Evolutionary conservation across 2,797 vertebrate species (phyloP), one percentile per base, ranked within the genome.

Genomic region (Cyclura pinguis): DNA sequence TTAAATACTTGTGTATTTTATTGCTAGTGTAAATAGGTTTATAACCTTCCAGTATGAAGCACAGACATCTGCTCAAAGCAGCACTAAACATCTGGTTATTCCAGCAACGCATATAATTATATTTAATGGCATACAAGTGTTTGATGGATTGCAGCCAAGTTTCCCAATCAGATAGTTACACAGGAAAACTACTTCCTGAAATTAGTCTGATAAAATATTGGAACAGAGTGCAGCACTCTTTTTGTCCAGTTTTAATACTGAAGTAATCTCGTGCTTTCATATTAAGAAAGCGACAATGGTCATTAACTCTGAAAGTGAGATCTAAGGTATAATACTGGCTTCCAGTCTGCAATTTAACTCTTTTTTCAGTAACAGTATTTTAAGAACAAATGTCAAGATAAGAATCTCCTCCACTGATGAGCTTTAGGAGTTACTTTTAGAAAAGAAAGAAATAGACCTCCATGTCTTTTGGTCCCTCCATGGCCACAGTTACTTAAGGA

Each of bases 41-140:
- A 94, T 94, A 97, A 96, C 95, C 95, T 97, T 97, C 95, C 94
- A 0, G n/a, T 94, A 95, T 92, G 94, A 95, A 95, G 93, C 93
- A 92, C 91, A 96, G 95, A 93, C 96, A 97, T 97, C 96, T 97
- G 96, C 91, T 98, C 96, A 93, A 89, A 80, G 95, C 95, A 93
- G 85, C 89, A 94, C 94, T 94, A 97, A 97, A 97, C 96, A 97
- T 97, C 96, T 97, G 96, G 94, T 96, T 97, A 97, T 96, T 96
- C 94, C 95, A 97, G 94, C 95, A 97, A 97, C 97, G 95, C 93
- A 95, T 93, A 95, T 96, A 95, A 96, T 97, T 96, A 96, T 94
- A 96, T 96, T 97, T 97, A 97, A 97, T 96, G 95, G 96, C 94
- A 96, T 94, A 96, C 92, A 96, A 96, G 93, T 95, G 89, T 96